Evolutionary conservation across 2,113 vertebrate genomes (phyloP), one percentile per base, ranked within the genome.

Genomic region (Corythaixoides concolor): DNA sequence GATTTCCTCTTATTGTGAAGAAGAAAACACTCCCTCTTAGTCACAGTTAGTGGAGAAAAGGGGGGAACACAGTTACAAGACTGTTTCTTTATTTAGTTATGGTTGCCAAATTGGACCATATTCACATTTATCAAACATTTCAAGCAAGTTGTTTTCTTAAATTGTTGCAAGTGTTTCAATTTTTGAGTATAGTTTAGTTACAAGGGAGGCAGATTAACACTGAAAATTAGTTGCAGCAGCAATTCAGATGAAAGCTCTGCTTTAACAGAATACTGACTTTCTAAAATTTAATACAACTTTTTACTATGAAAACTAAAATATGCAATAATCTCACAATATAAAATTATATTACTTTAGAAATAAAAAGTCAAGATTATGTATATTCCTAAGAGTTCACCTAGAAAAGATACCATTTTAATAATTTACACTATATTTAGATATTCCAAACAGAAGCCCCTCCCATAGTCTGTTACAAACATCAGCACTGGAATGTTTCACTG

Each of bases 1-100:
- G 88, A 98, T 98, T 98, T 98, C 98, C 97, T 98, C 94, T 97
- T 83, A 98, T 98, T 98, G 98, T 98, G 96, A 97, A 85, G 73
- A 93, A 92, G 82, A 97, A 98, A 97, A 97, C 82, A 97, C 74
- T 97, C 97, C 97, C 97, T 97, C 79, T 97, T 97, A 97, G 96
- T 97, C 96, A 98, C 39, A 79, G 89, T 45, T 63, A 93, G 78
- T 67, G 43, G 60, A 95, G 83, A 80, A 76, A 81, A 60, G 15
- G 67, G 70, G 72, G 91, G 80, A 95, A 92, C 41, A 85, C 55
- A 60, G 86, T 55, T 95, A 60, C 53, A 84, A 78, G 87, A 88
- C 93, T 87, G 75, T 96, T 97, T 80, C 91, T 97, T 85, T 81
- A 73, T 84, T 95, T 96, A 97, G 94, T 73, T 94, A 56, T 80